Base-by-base conservation (phyloP, 1,140 invertebrate genomes). In the Cardiocondyla obscurior region DNA sequence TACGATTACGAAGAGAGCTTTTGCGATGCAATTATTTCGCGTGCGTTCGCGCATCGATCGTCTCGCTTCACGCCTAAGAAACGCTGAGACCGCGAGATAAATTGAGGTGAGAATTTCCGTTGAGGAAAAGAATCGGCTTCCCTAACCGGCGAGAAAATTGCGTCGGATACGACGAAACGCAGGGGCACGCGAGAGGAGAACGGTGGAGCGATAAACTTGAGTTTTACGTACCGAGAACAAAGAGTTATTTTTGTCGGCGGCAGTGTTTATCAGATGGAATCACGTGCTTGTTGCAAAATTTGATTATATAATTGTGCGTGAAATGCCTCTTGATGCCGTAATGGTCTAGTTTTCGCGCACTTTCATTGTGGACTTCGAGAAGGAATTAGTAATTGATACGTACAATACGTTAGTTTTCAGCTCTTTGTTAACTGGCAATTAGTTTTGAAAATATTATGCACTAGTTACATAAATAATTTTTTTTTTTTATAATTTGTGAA, bases 1-100 rank as follows among this genome's bases (percentile, higher is more conserved):
- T 67, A 44, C 16, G 36, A 82, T 84, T 82, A 83, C 79, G 36
- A 69, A 39, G n/a, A n/a, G 49, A 53, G 69, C 39, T 72, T 60
- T 72, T 60, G 10, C 36, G 55, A 55, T 4, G 55, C 30, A 77
- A 77, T 53, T 77, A 67, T 53, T 16, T 65, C 60, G 44, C 30
- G 53, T 36, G 22, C 42, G 30, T 53, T n/a, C 70, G 22, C 30
- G 72, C 55, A 76, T 16, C 22, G 33, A 65, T 77, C 39, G 60
- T 65, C 12, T 39, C 46, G 22, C 51, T 64, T 51, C 44, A 22
- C 22, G 60, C 22, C 22, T 65, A 53, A 65, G 46, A 77, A 77
- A 39, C 19, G 44, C 44, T 67, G 74, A 67, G 74, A 67, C 53
- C 22, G 44, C 46, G 30, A 53, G 46, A 67, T 65, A 51, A 51